These are phyloP conservation scores for Thunnus maccoyii DNA, from an alignment of 2,113 vertebrate genomes.

Conservation along the genomic window DNA sequence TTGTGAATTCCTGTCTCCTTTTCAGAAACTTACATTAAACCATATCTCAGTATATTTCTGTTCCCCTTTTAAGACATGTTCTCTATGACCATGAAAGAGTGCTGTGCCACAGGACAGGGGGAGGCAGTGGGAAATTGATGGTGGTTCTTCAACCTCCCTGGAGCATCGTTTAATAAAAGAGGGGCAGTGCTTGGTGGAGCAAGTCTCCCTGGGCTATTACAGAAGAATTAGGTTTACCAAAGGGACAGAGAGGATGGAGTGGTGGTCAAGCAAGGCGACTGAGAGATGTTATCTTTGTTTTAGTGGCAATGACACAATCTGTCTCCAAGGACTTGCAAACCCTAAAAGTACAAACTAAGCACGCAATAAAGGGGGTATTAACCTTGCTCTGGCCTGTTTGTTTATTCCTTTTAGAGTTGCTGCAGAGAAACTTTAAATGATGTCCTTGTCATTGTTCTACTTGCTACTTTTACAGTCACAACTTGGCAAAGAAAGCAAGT, in stretches of 20 bases:
- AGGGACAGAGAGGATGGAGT: constrained; percentile 46
- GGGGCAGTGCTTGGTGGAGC: constrained; percentile 50
- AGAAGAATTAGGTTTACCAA: constrained; percentile 60
- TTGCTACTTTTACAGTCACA: constrained; percentile 6
- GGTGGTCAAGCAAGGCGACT: constrained; percentile 26
- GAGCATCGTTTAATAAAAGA: constrained; percentile 54
- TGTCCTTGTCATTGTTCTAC: neutral
- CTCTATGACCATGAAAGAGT: constrained; percentile 29
- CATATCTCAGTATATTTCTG: neutral
- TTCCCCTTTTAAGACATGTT: constrained; percentile 6
- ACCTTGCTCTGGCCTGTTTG: constrained; percentile 35
- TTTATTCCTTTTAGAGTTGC: constrained; percentile 15
- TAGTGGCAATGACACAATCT: constrained; percentile 27
- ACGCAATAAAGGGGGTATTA: constrained; percentile 49
- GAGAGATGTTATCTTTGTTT: constrained; percentile 41
- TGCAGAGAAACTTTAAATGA: constrained; percentile 16
- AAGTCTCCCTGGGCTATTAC: constrained; percentile 52
- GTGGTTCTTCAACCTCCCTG: constrained; percentile 37
- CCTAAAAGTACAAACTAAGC: constrained; percentile 48
- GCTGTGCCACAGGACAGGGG: constrained; percentile 5
- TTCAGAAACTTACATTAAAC: neutral
- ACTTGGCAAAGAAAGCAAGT: neutral
- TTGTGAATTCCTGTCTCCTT: neutral
- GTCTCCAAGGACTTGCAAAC: constrained; percentile 42
- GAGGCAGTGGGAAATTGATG: constrained; percentile 25